Evolutionary conservation across 2,888 invertebrate genomes (phyloP), one percentile per base, ranked within the genome.

Genomic region (Ormia ochracea): DNA sequence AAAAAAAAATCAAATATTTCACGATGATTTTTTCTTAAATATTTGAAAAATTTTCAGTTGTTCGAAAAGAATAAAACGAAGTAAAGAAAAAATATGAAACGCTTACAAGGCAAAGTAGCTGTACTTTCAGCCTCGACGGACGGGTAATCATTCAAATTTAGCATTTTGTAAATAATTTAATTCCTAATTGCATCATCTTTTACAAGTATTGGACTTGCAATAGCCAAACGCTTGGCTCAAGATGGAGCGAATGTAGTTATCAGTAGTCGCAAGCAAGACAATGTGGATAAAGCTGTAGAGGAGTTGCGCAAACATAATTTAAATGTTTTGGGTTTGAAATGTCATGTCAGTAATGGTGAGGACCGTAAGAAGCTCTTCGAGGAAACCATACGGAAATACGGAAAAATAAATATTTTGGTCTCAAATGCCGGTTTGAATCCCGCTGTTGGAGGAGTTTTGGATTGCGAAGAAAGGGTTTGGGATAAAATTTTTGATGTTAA

Each of bases 401-500:
- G 98, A 4, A 95, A 96, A 17, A 91, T 98, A 43, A 98, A 99
- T 89, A 97, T 98, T 87, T 91, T 99, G 12, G 94, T 99, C n/a
- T 97, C 97, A 6, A 99, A 99, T 91, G 98, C 98, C 66, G 98
- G 96, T 19, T 94, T 94, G 0, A 98, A 97, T 90, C 98, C 98
- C 17, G 90, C 91, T 26, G 93, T 95, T 81, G 95, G 96, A 28
- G 92, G 93, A 52, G 92, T 97, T 73, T 89, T 98, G 59, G 95
- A 96, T 86, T 94, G 94, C 69, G 91, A 94, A n/a, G 97, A 97
- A 90, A 90, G 91, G 50, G 92, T 93, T 0, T 98, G 98, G 98
- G 97, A 98, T 88, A 98, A 98, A 92, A 96, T 98, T 86, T 98
- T 99, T 90, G 98, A 98, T 80, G 92, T 95, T 0, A 99, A 99